phyloP scores from a whole-genome alignment of 2,888 invertebrate species.

The Ptilodon capucinus region DNA sequence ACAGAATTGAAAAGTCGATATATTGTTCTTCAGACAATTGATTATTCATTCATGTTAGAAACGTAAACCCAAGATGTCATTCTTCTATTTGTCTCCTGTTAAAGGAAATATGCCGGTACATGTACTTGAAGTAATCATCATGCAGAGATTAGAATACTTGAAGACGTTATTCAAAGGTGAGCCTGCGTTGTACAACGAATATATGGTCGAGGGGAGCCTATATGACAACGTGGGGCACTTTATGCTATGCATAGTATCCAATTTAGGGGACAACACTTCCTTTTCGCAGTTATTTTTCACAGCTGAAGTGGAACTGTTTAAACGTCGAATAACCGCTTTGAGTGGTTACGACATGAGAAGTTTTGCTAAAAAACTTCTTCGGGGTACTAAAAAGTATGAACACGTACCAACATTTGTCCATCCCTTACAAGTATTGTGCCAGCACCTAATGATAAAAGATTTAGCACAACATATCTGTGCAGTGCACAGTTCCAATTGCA shows the following conservation, averaged over 20 bases:
- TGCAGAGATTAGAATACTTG: conserved; percentile 77
- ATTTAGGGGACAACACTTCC: conserved; percentile 49
- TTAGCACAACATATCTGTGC: conserved; percentile 58
- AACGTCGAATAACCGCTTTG: conserved; percentile 45
- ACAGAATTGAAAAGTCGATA: too few species aligned
- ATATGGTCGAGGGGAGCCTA: conserved; percentile 81
- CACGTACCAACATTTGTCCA: conserved; percentile 34
- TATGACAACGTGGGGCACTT: conserved; percentile 84
- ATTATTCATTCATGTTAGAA: too few species aligned
- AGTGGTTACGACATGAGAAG: conserved; percentile 60
- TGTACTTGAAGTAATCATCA: conserved; percentile 77
- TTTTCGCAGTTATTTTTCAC: conserved; percentile 59
- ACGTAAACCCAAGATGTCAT: conserved; percentile 59
- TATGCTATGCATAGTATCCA: conserved; percentile 69
- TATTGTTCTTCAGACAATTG: background rate
- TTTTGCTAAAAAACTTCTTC: conserved; percentile 62
- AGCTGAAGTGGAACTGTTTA: conserved; percentile 61
- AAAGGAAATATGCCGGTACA: conserved; percentile 79
- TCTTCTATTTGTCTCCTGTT: conserved; percentile 82
- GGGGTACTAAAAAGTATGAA: conserved; percentile 49
- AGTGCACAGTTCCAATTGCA: conserved; percentile 47
- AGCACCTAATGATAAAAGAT: conserved; percentile 59
- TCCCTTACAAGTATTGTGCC: conserved; percentile 54
- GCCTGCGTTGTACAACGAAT: conserved; percentile 70
- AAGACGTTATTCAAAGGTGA: conserved; percentile 55